These are phyloP conservation scores for Aegithalos caudatus DNA, from an alignment of 2,113 vertebrate genomes.

Conservation along the genomic window DNA sequence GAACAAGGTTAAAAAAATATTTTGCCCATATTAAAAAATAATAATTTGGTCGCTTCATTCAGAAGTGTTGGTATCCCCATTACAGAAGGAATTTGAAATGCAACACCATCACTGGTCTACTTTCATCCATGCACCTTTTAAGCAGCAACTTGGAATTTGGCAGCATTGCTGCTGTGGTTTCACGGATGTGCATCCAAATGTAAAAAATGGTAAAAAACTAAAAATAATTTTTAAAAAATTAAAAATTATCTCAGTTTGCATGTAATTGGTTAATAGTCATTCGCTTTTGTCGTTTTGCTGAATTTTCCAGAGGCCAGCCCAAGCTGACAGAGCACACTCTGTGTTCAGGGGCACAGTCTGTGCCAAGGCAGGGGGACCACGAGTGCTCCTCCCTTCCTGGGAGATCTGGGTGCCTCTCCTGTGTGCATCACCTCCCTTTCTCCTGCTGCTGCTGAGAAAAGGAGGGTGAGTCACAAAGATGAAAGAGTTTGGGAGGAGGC, in stretches of 20 bases:
- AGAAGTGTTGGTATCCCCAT: not conserved
- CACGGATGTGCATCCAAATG: conserved; percentile 2
- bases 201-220: not conserved
- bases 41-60: not conserved
- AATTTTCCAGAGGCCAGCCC: not conserved
- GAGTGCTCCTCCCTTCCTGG: not conserved
- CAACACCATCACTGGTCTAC: not conserved
- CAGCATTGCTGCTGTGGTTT: not conserved
- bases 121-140: not conserved
- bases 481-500: not conserved
- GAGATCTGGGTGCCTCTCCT: not conserved
- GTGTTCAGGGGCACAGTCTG: accelerated
- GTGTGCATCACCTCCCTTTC: not conserved
- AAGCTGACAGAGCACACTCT: accelerated
- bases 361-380: not conserved
- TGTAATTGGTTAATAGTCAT: not conserved
- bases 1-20: conserved; percentile 40
- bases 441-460: not conserved
- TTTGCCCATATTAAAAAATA: conserved; percentile 40
- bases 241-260: not conserved
- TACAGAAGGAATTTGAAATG: not conserved
- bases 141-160: not conserved
- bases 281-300: not conserved
- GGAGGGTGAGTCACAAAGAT: not conserved
- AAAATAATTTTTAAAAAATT: not conserved